Evolutionary conservation across 2,888 invertebrate species (phyloP).

Genomic region (Parapristionchus giblindavisi): DNA sequence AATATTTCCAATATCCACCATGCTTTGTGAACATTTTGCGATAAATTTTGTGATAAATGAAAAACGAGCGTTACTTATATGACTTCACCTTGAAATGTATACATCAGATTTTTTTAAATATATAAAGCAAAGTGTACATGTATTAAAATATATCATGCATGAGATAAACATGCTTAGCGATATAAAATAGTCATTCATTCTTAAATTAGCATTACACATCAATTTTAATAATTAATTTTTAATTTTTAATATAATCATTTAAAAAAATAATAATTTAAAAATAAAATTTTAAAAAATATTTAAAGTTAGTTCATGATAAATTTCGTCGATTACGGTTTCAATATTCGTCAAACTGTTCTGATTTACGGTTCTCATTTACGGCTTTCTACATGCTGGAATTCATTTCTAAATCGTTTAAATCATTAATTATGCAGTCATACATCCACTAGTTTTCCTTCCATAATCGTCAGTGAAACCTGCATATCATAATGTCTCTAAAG

Average conservation of each 20-base stretch:
- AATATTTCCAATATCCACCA: too few relatives aligned
- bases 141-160: too few relatives aligned
- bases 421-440: too few relatives aligned
- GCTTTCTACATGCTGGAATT: too few relatives aligned
- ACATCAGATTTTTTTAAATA: too few relatives aligned
- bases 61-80: too few relatives aligned
- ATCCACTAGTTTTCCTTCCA: neutral
- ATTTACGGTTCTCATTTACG: too few relatives aligned
- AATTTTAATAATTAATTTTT: neutral
- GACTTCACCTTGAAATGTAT: too few relatives aligned
- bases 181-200: neutral
- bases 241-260: neutral
- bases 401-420: too few relatives aligned
- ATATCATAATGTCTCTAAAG: neutral
- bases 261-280: constrained; percentile 9
- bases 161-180: neutral
- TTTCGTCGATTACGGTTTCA: neutral
- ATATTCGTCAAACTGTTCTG: neutral
- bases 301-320: constrained; percentile 12
- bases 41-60: too few relatives aligned
- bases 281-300: neutral
- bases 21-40: too few relatives aligned
- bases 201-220: neutral
- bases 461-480: neutral
- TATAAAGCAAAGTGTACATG: too few relatives aligned